A percentile compares a stretch with the other conserved stretches of the same genome.
Conservation (phyloP, 2,113 vertebrate genomes). For the Willisornis vidua region DNA sequence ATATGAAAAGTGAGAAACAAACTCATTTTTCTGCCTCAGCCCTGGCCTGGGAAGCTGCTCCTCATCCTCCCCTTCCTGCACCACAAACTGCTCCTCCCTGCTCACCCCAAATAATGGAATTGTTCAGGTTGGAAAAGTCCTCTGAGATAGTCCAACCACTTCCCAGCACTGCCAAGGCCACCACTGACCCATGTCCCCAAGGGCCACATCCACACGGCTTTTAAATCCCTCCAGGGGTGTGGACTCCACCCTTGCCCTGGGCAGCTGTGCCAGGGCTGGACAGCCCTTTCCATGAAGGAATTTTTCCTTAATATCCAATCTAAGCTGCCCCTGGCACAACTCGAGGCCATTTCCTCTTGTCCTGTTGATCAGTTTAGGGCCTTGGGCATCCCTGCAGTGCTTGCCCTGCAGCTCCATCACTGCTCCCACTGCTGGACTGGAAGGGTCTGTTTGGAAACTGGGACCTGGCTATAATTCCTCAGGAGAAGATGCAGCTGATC, state of each 20-base stretch:
- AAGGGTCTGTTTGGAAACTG: neutral
- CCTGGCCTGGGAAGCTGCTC: neutral
- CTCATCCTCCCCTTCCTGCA: neutral
- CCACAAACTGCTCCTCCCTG: neutral
- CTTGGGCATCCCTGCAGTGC: rapidly evolving
- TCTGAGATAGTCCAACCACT: rapidly evolving
- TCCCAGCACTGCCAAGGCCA: neutral
- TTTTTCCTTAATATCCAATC: rapidly evolving
- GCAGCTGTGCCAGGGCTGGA: neutral
- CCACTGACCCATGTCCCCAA: rapidly evolving
- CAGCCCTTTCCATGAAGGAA: rapidly evolving
- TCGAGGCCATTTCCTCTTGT: neutral
- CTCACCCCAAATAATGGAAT: neutral
- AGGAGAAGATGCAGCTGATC: neutral
- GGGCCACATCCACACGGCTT: rapidly evolving
- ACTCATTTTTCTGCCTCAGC: neutral
- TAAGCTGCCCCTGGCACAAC: neutral
- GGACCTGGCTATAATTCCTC: rapidly evolving
- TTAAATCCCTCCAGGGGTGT: rapidly evolving
- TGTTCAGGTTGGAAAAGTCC: rapidly evolving
- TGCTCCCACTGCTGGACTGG: neutral
- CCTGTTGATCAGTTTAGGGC: rapidly evolving
- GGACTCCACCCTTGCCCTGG: neutral
- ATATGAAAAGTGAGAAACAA: neutral
- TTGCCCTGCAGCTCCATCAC: neutral